Conservation (phyloP, 64 coral and sea anemone species). For the Orbicella faveolata region DNA sequence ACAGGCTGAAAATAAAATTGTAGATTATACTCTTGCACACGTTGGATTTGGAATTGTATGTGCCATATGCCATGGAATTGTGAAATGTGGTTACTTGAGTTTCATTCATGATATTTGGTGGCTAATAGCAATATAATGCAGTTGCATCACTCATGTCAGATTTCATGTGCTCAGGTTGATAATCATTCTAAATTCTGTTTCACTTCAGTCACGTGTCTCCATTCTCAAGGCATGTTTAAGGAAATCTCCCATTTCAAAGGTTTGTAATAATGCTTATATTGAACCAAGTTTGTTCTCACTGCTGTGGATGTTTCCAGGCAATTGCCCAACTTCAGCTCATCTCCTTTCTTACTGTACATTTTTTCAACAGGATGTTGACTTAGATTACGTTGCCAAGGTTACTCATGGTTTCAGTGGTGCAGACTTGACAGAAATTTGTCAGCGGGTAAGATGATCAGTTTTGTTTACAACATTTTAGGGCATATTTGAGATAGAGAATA, state of each 20-base stretch:
- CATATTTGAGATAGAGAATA: neutral
- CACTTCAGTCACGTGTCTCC: slow-evolving; percentile 81
- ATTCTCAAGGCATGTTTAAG: slow-evolving; percentile 90
- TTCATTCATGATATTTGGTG: too few species aligned
- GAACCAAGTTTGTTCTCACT: too few species aligned
- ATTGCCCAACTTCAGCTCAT: too few species aligned
- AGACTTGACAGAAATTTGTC: slow-evolving; percentile 98
- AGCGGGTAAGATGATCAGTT: slow-evolving; percentile 68
- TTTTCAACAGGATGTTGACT: slow-evolving; percentile 82
- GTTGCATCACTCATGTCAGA: too few species aligned
- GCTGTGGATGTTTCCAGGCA: too few species aligned
- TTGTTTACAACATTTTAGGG: neutral
- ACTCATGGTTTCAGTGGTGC: slow-evolving; percentile 99
- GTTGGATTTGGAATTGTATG: too few species aligned
- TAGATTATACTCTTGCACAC: too few species aligned
- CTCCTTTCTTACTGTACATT: neutral
- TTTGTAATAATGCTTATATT: neutral
- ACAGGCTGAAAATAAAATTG: too few species aligned
- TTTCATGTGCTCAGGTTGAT: too few species aligned
- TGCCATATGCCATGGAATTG: too few species aligned
- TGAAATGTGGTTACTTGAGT: too few species aligned
- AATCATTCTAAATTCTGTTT: neutral
- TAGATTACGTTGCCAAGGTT: slow-evolving; percentile 92
- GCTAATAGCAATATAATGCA: too few species aligned
- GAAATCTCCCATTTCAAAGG: slow-evolving; percentile 97